Percentiles rank a stretch among this genome's conserved stretches.
These are phyloP conservation scores for Ganaspis sp. DNA, from an alignment of 1,140 invertebrate genomes.

Conservation along the genomic window DNA sequence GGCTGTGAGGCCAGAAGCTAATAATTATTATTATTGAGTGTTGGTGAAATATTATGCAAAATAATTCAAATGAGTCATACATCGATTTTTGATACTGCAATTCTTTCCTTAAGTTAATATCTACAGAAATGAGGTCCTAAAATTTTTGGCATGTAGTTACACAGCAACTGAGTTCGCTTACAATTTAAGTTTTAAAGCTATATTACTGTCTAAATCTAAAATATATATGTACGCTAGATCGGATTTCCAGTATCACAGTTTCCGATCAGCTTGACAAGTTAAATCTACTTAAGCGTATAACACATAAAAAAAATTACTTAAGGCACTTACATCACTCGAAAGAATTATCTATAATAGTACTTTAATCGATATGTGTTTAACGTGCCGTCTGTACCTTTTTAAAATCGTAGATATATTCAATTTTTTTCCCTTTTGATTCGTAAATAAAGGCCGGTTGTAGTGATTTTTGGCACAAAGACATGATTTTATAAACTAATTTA, in stretches of 20 bases:
- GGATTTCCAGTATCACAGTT: constrained; percentile 7
- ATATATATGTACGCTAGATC: neutral
- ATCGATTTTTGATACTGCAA: neutral
- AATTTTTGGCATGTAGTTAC: constrained; percentile 29
- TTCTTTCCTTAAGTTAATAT: constrained; percentile 19
- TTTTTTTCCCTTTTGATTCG: neutral
- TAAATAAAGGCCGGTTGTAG: neutral
- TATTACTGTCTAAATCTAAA: constrained; percentile 17
- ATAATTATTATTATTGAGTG: neutral
- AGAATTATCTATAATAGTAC: constrained; percentile 21
- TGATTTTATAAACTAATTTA: neutral
- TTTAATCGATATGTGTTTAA: constrained; percentile 32
- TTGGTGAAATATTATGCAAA: neutral
- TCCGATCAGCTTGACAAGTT: constrained; percentile 7
- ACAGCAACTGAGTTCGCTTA: neutral
- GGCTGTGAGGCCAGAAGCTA: constrained; percentile 68
- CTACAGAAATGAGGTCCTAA: constrained; percentile 21
- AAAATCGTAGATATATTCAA: neutral
- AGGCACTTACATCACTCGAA: constrained; percentile 51
- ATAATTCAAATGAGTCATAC: neutral
- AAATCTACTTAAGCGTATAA: constrained; percentile 14
- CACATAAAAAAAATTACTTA: constrained; percentile 37
- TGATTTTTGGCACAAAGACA: neutral
- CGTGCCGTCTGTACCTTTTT: neutral
- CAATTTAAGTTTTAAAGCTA: neutral